A percentile compares a stretch with the other conserved stretches of the same genome.
These are phyloP conservation scores for Charanyca ferruginea DNA, from an alignment of 2,888 invertebrate species.

Conservation along the genomic window DNA sequence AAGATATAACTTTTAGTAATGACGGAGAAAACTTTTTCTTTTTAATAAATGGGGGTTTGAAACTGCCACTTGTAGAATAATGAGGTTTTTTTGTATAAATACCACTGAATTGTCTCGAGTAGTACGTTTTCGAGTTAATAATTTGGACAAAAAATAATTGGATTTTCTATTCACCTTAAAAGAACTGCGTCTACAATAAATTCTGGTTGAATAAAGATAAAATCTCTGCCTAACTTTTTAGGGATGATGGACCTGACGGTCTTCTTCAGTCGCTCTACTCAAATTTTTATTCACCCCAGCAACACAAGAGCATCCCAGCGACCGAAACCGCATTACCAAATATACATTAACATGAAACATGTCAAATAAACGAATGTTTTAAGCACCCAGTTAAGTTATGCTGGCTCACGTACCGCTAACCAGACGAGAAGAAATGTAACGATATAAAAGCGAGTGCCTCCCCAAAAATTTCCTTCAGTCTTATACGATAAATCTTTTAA, in stretches of 20 bases:
- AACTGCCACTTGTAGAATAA: neutral
- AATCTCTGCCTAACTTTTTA: constrained; percentile 13
- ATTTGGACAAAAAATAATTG: neutral
- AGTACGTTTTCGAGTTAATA: neutral
- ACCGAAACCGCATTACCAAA: constrained; percentile 68
- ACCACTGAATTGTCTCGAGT: neutral
- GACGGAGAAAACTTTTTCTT: constrained; percentile 18
- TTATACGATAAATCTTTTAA: constrained; percentile 89
- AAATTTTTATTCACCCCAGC: constrained; percentile 45
- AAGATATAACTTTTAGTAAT: constrained; percentile 31
- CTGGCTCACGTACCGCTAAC: constrained; percentile 71
- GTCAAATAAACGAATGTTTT: constrained; percentile 70
- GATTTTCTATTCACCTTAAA: constrained; percentile 13
- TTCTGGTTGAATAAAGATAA: constrained; percentile 23
- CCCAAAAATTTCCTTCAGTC: constrained; percentile 87
- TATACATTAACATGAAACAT: constrained; percentile 79
- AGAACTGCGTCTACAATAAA: constrained; percentile 12
- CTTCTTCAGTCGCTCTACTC: constrained; percentile 20
- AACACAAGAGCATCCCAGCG: constrained; percentile 54
- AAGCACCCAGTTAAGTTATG: constrained; percentile 71
- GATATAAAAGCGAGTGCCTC: constrained; percentile 84
- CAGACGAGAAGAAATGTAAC: constrained; percentile 81
- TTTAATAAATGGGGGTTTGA: constrained; percentile 11
- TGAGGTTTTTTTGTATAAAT: neutral
- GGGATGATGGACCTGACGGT: constrained; percentile 33